These are phyloP conservation scores for Orthosia gracilis DNA, from an alignment of 2,888 invertebrate genomes.

Conservation along the genomic window DNA sequence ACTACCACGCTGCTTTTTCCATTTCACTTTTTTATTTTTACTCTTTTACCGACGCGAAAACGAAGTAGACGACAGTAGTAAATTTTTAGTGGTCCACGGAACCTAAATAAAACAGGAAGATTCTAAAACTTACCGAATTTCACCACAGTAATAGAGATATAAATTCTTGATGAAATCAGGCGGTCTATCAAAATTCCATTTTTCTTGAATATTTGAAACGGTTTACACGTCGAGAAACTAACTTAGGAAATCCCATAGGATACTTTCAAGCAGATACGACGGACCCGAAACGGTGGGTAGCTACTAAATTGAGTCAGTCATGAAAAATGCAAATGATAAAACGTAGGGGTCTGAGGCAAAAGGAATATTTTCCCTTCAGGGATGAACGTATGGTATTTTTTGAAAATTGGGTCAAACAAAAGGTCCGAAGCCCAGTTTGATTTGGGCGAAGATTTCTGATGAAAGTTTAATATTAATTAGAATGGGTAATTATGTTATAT, in stretches of 20 bases:
- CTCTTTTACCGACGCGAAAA: conserved; percentile 1
- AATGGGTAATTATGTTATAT: conserved; percentile 45
- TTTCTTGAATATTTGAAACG: conserved; percentile 63
- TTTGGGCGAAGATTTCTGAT: conserved; percentile 38
- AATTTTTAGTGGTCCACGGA: neutral
- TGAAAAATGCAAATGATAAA: conserved; percentile 73
- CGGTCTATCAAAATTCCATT: conserved; percentile 60
- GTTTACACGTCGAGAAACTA: conserved; percentile 56
- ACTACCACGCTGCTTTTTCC: conserved; percentile 36
- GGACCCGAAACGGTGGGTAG: conserved; percentile 65
- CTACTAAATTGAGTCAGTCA: conserved; percentile 72
- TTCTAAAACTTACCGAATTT: conserved; percentile 20
- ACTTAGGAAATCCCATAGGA: conserved; percentile 67
- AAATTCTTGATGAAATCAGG: conserved; percentile 42
- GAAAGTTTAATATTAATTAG: conserved; percentile 57
- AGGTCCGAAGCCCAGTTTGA: conserved; percentile 29
- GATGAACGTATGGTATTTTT: conserved; percentile 44
- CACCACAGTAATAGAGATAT: conserved; percentile 35
- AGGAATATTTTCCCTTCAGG: conserved; percentile 55
- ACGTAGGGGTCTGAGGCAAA: conserved; percentile 59
- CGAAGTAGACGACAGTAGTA: neutral
- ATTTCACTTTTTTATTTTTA: conserved; percentile 26
- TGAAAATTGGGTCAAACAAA: conserved; percentile 50
- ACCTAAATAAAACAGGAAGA: neutral
- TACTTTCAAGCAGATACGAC: conserved; percentile 60